Evolutionary conservation across 92 coral and sea anemone species (phyloP), one percentile per base, ranked within the genome.

Genomic region (Heliopora coerulea): DNA sequence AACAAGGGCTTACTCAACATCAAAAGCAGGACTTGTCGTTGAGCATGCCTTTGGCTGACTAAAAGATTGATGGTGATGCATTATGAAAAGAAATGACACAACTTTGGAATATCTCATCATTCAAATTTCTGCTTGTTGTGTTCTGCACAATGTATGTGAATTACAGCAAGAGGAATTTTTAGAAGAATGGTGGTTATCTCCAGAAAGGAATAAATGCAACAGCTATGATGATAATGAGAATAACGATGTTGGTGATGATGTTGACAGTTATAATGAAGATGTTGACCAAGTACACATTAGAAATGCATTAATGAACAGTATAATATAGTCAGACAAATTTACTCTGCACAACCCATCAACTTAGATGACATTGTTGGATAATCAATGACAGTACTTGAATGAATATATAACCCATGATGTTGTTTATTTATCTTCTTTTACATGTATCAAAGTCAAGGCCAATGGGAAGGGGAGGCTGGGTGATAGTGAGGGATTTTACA

Each of bases 61-160:
- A 20, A 80, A 80, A 29, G 84, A 80, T 33, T 58, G 84, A 21
- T 80, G 79, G 79, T 29, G 73, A 20, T 80, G 73, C 32, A 42
- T 80, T 11, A 31, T 72, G 34, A 48, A 59, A n/a, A 57, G 62
- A 28, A 57, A 54, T 49, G 84, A 80, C 65, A 69, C 63, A 59
- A 68, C 79, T 40, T 46, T 80, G 59, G 73, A 59, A 23, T 57
- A 80, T 49, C 73, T 72, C 20, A 27, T 78, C 32, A 13, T 29
- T 11, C 74, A 78, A 35, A 72, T 80, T 40, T 61, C 74, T n/a
- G 62, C 84, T 41, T 80, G 84, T 30, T 80, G 84, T 37, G 74
- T 80, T 49, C 69, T 80, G 35, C 84, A 80, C 56, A 80, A 80
- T 39, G 39, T 80, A 13, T 80, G 79, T 31, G 81, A 76, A 20